Evolutionary conservation across 2,797 vertebrate species (phyloP), one percentile per base, ranked within the genome.

Genomic region (Platalea minor): DNA sequence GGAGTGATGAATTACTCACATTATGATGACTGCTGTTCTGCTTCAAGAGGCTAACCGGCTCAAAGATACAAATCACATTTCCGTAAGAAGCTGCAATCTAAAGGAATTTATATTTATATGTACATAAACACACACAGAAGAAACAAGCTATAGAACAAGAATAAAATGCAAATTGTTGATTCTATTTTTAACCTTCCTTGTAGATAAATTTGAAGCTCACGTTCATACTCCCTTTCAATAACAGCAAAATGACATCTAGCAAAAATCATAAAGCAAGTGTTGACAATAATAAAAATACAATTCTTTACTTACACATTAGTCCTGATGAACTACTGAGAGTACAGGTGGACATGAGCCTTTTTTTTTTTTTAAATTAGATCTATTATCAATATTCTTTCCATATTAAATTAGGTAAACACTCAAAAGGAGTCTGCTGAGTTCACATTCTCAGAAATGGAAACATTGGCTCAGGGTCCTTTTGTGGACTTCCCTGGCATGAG

Each of bases 81-180:
- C 99, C 99, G 17, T 99, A 99, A 90, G 99, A 99, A 97, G 99
- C 99, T 97, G 99, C 99, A 98, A 99, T 99, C 99, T 99, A 97
- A 96, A 87, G 48, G 41, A 88, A 94, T 85, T 87, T 33, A 39
- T 28, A 94, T 85, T 87, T 33, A 39, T 28, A 74, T 18, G 7
- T 18, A 88, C 4, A 39, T 15, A 78, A 60, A 69, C 17, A 84
- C 7, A 76, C 5, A 82, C 0, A 56, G 43, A 86, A 72, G 13
- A 69, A 88, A 57, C 7, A 83, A 76, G 19, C 4, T 63, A 31
- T 2, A 85, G 11, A 82, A 84, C 13, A 74, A 41, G 16, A 83
- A 48, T 16, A 70, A 89, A 69, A 84, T 31, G 8, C 8, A 50
- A 56, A 51, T 24, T 35, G 7, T 13, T 78, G 8, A 85, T 72